Evolutionary conservation across 2,888 invertebrate genomes (phyloP), one percentile per base, ranked within the genome.

Genomic region (Oscheius sp.): DNA sequence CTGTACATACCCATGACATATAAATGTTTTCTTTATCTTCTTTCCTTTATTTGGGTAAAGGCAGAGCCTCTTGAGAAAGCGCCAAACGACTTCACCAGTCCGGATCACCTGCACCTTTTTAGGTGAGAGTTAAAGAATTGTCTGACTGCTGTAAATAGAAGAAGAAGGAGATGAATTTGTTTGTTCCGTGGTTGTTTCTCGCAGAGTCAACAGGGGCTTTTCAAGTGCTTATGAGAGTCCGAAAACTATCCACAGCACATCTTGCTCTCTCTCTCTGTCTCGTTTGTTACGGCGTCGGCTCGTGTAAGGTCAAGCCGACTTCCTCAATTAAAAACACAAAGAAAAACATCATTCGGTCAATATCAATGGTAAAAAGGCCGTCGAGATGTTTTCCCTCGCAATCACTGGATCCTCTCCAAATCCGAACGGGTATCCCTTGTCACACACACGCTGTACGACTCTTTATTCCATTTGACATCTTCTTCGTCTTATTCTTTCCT

Each of bases 161-260:
- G n/a, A 49, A 49, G 49, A 18, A 16, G n/a, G 13, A 49, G 16
- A 49, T 49, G 49, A 49, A 49, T 49, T 63, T 63, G 45, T 63
- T 63, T 63, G 63, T 63, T 63, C 25, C 63, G 63, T 66, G 66
- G 52, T 66, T 66, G 66, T 66, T 66, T 66, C 53, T 66, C 52
- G 23, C 43, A 27, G 52, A 27, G 66, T 66, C 49, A 66, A 66
- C 64, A 64, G 35, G 35, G 41, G 23, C 43, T 16, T 23, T 52
- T 49, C 25, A 29, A 66, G 66, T 66, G 66, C 64, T 45, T 64
- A 49, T 64, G 52, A 66, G 49, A 27, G 66, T 25, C 66, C 66
- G 66, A 49, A 66, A 66, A 23, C 49, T 66, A 52, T 49, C 46
- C 61, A 55, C 21, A 13, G 49, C 16, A 21, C 49, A 49, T 16